phyloP scores from a whole-genome alignment of 2,797 vertebrate species.

The Parauchenoglanis punctatus region DNA sequence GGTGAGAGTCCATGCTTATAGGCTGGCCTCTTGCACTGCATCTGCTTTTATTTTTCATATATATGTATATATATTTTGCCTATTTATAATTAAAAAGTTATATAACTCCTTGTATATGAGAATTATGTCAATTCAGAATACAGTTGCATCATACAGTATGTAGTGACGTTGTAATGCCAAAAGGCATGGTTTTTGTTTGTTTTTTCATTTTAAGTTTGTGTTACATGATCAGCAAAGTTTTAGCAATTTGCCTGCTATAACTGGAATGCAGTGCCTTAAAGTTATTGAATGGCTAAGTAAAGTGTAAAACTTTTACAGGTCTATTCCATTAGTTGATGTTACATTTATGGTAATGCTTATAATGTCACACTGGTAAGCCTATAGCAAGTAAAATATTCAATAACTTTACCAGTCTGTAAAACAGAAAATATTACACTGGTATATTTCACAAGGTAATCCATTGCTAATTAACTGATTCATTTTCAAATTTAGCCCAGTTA shows the following conservation, averaged over 20 bases:
- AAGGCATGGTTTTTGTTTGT: not conserved
- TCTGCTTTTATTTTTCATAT: not conserved
- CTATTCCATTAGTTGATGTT: not conserved
- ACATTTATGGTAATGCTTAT: not conserved
- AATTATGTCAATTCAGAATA: not conserved
- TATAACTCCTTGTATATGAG: not conserved
- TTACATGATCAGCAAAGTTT: not conserved
- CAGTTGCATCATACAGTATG: not conserved
- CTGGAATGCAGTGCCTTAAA: not conserved
- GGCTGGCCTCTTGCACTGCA: not conserved
- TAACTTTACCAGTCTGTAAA: not conserved
- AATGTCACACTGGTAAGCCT: not conserved
- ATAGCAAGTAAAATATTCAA: not conserved
- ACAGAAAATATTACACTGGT: not conserved
- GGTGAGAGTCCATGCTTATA: not conserved
- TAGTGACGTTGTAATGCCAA: not conserved
- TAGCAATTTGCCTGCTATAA: not conserved
- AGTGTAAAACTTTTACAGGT: not conserved
- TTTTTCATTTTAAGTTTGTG: not conserved
- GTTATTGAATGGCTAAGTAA: not conserved
- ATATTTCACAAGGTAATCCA: not conserved
- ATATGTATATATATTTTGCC: not conserved
- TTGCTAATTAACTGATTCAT: not conserved
- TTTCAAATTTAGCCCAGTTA: not conserved
- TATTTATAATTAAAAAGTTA: not conserved